Conservation (phyloP, 1,140 invertebrate species). For the Sinonovacula constricta region DNA sequence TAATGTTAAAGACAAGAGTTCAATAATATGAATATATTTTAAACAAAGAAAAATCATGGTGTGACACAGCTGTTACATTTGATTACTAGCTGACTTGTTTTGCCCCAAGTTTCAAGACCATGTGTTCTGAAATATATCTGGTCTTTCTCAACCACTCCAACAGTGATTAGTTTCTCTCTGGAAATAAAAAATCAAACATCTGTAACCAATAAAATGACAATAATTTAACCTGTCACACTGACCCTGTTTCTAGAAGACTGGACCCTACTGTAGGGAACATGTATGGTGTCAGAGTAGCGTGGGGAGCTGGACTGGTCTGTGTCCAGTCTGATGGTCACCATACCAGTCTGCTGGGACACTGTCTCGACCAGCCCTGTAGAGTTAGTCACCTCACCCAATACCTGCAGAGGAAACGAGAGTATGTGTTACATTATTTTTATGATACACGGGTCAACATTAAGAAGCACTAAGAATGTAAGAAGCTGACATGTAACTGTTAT, state of each 20-base stretch:
- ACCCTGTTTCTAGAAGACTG: constrained; percentile 73
- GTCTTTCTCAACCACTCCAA: too few relatives aligned
- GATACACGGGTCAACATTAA: neutral
- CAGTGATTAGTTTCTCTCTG: too few relatives aligned
- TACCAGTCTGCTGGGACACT: constrained; percentile 76
- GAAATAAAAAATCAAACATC: too few relatives aligned
- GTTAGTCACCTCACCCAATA: constrained; percentile 67
- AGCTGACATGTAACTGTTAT: neutral
- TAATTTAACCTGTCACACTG: too few relatives aligned
- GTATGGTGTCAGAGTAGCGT: constrained; percentile 69
- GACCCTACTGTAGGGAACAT: constrained; percentile 73
- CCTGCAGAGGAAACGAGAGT: constrained; percentile 63
- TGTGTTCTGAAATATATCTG: too few relatives aligned
- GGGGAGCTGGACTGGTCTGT: constrained; percentile 52
- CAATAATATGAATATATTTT: too few relatives aligned
- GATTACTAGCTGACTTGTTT: too few relatives aligned
- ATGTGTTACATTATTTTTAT: neutral
- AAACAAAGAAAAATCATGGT: too few relatives aligned
- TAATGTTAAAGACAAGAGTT: too few relatives aligned
- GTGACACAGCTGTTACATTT: too few relatives aligned
- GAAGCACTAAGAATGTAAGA: neutral
- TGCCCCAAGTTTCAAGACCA: too few relatives aligned
- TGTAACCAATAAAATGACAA: too few relatives aligned
- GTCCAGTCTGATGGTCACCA: constrained; percentile 70
- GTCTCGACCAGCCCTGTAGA: constrained; percentile 68